These are phyloP conservation scores for Pseudanteris insignis DNA, from an alignment of 2,888 invertebrate genomes.

Conservation along the genomic window DNA sequence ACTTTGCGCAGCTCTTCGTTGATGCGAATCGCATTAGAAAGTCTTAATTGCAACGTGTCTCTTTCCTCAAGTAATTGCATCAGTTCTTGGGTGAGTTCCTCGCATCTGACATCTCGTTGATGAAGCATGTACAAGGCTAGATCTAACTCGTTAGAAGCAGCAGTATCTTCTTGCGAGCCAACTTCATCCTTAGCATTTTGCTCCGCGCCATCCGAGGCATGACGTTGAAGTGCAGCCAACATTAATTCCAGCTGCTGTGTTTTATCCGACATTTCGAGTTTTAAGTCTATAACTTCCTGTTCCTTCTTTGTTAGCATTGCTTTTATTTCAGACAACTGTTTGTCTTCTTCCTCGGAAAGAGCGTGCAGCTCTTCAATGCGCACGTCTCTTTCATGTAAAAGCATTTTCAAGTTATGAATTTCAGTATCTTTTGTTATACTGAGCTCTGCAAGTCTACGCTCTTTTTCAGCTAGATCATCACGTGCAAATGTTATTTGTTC, in stretches of 20 bases:
- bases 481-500: constrained; percentile 46
- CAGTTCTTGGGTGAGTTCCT: constrained; percentile 85
- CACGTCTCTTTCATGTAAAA: constrained; percentile 68
- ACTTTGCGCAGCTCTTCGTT: constrained; percentile 72
- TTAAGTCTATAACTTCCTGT: constrained; percentile 75
- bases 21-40: constrained; percentile 82
- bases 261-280: constrained; percentile 73
- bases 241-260: constrained; percentile 71
- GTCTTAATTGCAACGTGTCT: constrained; percentile 82
- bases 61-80: constrained; percentile 84
- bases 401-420: constrained; percentile 77
- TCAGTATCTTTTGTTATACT: constrained; percentile 76
- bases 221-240: constrained; percentile 52
- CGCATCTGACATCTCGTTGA: constrained; percentile 85
- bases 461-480: constrained; percentile 51
- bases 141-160: constrained; percentile 72
- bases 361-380: constrained; percentile 69
- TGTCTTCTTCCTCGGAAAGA: constrained; percentile 69
- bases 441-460: constrained; percentile 63
- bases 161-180: constrained; percentile 6
- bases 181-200: constrained; percentile 18
- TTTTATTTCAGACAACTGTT: constrained; percentile 71
- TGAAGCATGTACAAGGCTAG: constrained; percentile 86
- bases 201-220: constrained; percentile 42
- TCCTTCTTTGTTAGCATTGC: constrained; percentile 76